A percentile compares a stretch with the other conserved stretches of the same genome.
phyloP scores from a whole-genome alignment of 2,888 invertebrate genomes.

The Pandemis corylana region DNA sequence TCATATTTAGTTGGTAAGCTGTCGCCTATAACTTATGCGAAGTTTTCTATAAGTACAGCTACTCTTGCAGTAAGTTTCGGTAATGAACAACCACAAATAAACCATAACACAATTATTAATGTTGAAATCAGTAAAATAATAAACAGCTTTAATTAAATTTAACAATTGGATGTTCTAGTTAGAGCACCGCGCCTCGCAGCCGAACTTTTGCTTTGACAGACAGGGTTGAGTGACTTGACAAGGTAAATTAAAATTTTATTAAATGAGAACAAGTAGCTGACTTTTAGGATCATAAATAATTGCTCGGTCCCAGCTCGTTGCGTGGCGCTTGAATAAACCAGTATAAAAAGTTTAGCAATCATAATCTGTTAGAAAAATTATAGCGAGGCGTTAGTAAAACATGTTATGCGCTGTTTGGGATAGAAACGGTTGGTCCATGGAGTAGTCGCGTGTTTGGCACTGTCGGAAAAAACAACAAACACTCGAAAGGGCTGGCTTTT shows the following conservation, averaged over 20 bases:
- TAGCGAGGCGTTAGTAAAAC: too few species aligned
- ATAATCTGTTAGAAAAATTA: background rate
- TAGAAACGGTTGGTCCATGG: too few species aligned
- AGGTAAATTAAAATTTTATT: conserved; percentile 44
- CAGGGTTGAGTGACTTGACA: conserved; percentile 30
- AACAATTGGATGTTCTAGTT: conserved; percentile 7
- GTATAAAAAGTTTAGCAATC: conserved; percentile 2
- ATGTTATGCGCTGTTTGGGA: too few species aligned
- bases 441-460: too few species aligned
- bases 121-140: background rate
- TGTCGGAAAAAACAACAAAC: too few species aligned
- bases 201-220: conserved; percentile 20
- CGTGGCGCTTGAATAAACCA: conserved; percentile 4
- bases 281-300: conserved; percentile 43
- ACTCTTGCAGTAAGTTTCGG: too few species aligned
- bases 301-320: conserved; percentile 11
- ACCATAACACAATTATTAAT: background rate
- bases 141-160: conserved; percentile 9
- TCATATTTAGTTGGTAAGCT: too few species aligned
- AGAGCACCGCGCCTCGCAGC: background rate
- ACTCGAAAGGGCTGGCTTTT: too few species aligned
- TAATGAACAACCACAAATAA: too few species aligned
- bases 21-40: too few species aligned
- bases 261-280: conserved; percentile 39
- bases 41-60: too few species aligned